Percentiles rank a stretch among this genome's conserved stretches.
phyloP scores from a whole-genome alignment of 1,140 invertebrate species.

The Mylabris phalerata region DNA sequence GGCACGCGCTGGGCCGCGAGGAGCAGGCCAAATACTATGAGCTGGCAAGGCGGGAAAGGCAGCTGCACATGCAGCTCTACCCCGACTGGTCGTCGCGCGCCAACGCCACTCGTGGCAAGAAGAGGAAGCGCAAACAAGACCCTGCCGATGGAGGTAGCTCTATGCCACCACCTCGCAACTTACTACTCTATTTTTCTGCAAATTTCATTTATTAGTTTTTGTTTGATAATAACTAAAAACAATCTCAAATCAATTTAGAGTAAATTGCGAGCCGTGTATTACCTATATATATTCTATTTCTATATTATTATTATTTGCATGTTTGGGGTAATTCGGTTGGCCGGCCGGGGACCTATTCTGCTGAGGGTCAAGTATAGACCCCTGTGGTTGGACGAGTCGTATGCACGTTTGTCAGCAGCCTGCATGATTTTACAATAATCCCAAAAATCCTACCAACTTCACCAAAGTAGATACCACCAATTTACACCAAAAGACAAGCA shows the following conservation, averaged over 20 bases:
- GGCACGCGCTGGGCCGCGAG: conserved; percentile 96
- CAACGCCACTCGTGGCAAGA: conserved; percentile 96
- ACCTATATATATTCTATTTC: conserved; percentile 28
- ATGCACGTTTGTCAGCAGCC: conserved; percentile 36
- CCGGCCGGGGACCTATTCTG: conserved; percentile 42
- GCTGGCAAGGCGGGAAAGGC: conserved; percentile 93
- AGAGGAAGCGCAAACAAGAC: conserved; percentile 99
- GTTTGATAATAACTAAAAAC: background rate
- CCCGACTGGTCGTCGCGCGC: conserved; percentile 98
- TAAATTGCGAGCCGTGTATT: conserved; percentile 34
- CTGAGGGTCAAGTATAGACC: conserved; percentile 30
- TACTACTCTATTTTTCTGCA: conserved; percentile 12
- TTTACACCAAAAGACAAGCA: no score
- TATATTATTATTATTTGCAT: conserved; percentile 34
- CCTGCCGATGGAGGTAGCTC: conserved; percentile 86
- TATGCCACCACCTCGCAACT: conserved; percentile 27
- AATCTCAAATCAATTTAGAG: conserved; percentile 10
- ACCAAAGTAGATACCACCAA: no score
- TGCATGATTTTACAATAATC: conserved; percentile 21
- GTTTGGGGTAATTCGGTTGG: conserved; percentile 40
- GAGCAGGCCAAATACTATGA: conserved; percentile 99
- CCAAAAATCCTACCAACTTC: no score
- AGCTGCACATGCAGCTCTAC: conserved; percentile 98
- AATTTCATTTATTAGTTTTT: background rate
- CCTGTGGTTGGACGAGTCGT: conserved; percentile 30